These are phyloP conservation scores for Festucalex cinctus DNA, from an alignment of 2,113 vertebrate genomes.

Conservation along the genomic window DNA sequence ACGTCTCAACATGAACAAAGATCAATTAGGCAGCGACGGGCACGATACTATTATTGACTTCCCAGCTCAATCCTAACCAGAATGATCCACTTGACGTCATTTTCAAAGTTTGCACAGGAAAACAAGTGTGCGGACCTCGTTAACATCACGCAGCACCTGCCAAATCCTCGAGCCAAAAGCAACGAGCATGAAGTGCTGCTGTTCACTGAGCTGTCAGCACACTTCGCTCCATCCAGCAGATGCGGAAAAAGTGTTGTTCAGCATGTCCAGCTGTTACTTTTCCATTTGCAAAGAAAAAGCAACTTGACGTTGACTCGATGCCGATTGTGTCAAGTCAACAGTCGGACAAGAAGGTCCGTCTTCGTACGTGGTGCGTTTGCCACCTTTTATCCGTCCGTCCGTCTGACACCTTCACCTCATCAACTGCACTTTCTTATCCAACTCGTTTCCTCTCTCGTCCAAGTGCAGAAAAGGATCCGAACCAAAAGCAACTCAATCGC, in stretches of 20 bases:
- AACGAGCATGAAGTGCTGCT: constrained; percentile 17
- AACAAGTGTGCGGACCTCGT: constrained; percentile 16
- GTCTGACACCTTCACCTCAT: neutral
- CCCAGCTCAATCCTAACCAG: neutral
- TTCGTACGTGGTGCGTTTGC: neutral
- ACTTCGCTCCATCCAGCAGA: constrained; percentile 35
- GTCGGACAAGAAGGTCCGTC: neutral
- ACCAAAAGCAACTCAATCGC: neutral
- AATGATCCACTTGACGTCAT: neutral
- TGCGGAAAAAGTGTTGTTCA: constrained; percentile 31
- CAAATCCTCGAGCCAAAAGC: constrained; percentile 35
- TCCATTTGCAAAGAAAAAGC: neutral
- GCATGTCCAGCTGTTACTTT: too few relatives aligned
- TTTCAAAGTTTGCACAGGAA: neutral
- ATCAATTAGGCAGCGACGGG: neutral
- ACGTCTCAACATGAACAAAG: neutral
- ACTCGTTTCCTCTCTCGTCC: neutral
- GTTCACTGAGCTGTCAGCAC: constrained; percentile 35
- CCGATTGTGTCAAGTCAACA: neutral
- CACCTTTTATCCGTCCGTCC: neutral
- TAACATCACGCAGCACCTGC: constrained; percentile 31
- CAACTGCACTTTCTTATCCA: constrained; percentile 1
- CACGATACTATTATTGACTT: neutral
- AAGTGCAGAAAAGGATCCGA: neutral
- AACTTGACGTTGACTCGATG: neutral